Base-by-base conservation (phyloP, 2,113 vertebrate species). In the Corynorhinus townsendii region DNA sequence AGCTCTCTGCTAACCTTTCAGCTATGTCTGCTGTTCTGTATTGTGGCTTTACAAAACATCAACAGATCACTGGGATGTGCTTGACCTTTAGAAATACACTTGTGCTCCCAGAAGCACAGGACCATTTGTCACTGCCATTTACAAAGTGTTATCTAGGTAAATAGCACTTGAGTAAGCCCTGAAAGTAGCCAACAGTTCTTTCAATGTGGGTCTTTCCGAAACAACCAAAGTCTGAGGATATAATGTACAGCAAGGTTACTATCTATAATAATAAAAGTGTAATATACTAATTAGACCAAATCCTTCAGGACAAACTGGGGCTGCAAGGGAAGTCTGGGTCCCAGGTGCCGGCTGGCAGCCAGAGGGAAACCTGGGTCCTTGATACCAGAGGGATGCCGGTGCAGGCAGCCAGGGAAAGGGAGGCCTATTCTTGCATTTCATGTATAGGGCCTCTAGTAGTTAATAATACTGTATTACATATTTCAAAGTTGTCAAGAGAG, bases 71-170 rank as follows among this genome's bases (percentile, higher is more conserved):
- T 94, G 77, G 86, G 68, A 81, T 76, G 83, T 49, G 66, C 91
- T 62, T 95, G 84, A 95, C 96, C 93, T 93, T 92, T 94, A 66
- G 77, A 95, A 95, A 96, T 69, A 69, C 88, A 94, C 30, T 38
- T 94, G 75, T 20, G 71, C 64, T 94, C 56, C 40, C 52, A 69
- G 83, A 96, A 93, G 83, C 72, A 43, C 56, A 81, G 66, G 86
- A 76, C 84, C 66, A 92, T 91, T 95, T 71, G 94, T 96, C 91
- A 96, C 94, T 83, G 91, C 71, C 89, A 93, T 91, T 95, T 89
- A 91, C 91, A 89, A 94, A 86, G 75, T 17, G 49, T 64, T 89
- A 71, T 66, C 56, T 71, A 80, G 79, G 87, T 40, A 89, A 95
- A 91, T 7, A 93, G 92, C 56, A 85, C 83, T 45, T 45, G 19